Percentiles rank a stretch among this genome's conserved stretches.
phyloP scores from a whole-genome alignment of 1,140 invertebrate genomes.

The Mactra quadrangularis region DNA sequence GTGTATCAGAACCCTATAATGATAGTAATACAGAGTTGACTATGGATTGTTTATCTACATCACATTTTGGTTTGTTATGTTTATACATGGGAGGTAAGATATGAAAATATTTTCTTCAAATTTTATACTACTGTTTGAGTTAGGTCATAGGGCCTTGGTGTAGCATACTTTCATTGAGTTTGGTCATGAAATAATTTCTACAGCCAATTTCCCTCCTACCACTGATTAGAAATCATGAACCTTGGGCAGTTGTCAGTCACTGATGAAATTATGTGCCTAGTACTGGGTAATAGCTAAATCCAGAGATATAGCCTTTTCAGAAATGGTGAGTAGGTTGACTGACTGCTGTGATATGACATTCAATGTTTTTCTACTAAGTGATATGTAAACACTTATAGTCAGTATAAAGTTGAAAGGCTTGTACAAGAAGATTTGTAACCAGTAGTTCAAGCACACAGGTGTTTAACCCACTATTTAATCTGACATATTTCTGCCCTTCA shows the following conservation, averaged over 20 bases:
- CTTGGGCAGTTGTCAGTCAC: not conserved
- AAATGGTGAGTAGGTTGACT: no score
- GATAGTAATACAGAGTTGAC: slow-evolving; percentile 35
- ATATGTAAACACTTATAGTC: not conserved
- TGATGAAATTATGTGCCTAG: not conserved
- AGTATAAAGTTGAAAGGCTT: not conserved
- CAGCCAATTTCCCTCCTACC: no score
- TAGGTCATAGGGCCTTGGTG: not conserved
- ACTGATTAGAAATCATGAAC: no score
- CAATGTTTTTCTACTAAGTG: not conserved
- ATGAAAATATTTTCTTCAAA: not conserved
- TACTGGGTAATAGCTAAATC: no score
- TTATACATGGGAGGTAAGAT: slow-evolving; percentile 62
- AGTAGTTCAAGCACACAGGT: not conserved
- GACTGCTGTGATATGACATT: not conserved
- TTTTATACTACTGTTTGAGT: not conserved
- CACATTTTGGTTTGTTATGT: slow-evolving; percentile 60
- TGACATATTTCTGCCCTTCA: not conserved
- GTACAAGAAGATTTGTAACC: not conserved
- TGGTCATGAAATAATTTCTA: no score
- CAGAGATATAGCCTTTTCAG: no score
- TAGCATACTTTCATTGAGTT: no score
- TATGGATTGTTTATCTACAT: slow-evolving; percentile 45
- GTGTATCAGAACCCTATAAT: slow-evolving; percentile 42
- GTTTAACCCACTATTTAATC: not conserved